Evolutionary conservation across 2,113 vertebrate genomes (phyloP).

Genomic region (Cyprinodon tularosa): DNA sequence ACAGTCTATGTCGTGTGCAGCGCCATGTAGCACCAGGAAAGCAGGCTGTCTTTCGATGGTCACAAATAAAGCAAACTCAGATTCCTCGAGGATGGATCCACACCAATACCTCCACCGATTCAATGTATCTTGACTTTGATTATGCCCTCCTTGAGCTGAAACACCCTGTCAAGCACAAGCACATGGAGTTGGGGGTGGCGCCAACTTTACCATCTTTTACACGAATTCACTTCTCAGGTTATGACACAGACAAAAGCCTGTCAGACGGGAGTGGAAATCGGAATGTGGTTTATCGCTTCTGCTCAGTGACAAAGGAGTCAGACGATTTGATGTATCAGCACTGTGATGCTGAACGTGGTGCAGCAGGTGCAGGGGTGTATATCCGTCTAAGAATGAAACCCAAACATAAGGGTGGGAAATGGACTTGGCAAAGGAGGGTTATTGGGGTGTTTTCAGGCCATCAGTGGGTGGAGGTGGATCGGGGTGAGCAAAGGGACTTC

Average conservation of each 20-base stretch:
- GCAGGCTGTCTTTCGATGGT: slow-evolving; percentile 88
- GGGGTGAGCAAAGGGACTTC: slow-evolving; percentile 86
- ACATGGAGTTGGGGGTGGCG: slow-evolving; percentile 89
- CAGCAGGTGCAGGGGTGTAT: slow-evolving; percentile 91
- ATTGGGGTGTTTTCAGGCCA: slow-evolving; percentile 92
- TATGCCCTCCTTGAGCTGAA: slow-evolving; percentile 92
- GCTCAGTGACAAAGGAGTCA: slow-evolving; percentile 88
- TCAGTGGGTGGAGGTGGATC: slow-evolving; percentile 86
- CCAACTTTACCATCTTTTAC: slow-evolving; percentile 76
- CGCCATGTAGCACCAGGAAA: slow-evolving; percentile 41
- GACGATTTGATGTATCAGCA: slow-evolving; percentile 90
- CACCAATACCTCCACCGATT: slow-evolving; percentile 50
- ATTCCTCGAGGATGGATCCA: slow-evolving; percentile 90
- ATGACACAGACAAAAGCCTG: slow-evolving; percentile 86
- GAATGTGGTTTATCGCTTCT: slow-evolving; percentile 91
- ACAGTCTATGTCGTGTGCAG: slow-evolving; percentile 42
- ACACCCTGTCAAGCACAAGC: slow-evolving; percentile 82
- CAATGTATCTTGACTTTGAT: slow-evolving; percentile 85
- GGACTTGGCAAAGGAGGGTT: slow-evolving; percentile 89
- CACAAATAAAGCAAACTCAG: slow-evolving; percentile 85
- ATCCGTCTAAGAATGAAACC: slow-evolving; percentile 81
- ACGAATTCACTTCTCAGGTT: slow-evolving; percentile 94
- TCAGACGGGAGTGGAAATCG: slow-evolving; percentile 49
- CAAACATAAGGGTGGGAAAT: background rate
- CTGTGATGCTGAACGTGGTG: slow-evolving; percentile 88